These are phyloP conservation scores for Brenthis ino DNA, from an alignment of 2,888 invertebrate genomes.

Conservation along the genomic window DNA sequence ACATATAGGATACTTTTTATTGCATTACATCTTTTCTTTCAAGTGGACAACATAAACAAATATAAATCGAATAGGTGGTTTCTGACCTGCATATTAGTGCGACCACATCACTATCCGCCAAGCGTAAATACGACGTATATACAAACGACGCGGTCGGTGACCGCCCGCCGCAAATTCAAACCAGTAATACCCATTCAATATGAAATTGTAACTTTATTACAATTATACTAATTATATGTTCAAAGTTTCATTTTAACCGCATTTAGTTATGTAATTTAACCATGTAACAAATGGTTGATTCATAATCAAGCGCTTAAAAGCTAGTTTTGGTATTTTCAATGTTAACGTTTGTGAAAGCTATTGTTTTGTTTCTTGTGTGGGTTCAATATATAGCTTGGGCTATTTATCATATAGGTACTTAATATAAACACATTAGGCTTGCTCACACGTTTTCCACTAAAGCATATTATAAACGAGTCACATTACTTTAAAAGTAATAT, in stretches of 20 bases:
- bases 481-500: too few relatives aligned
- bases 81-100: slow-evolving; percentile 34
- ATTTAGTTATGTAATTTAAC: slow-evolving; percentile 9
- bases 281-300: not conserved
- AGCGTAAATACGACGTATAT: slow-evolving; percentile 36
- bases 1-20: too few relatives aligned
- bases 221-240: slow-evolving; percentile 12
- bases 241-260: slow-evolving; percentile 15
- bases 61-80: slow-evolving; percentile 34
- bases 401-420: too few relatives aligned
- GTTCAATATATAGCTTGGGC: too few relatives aligned
- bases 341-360: too few relatives aligned
- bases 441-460: too few relatives aligned
- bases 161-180: slow-evolving; percentile 42
- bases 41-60: not conserved
- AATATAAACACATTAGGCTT: too few relatives aligned
- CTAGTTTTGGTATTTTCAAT: too few relatives aligned
- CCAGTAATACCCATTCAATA: slow-evolving; percentile 21
- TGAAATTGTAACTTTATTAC: slow-evolving; percentile 22
- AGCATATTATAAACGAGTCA: too few relatives aligned
- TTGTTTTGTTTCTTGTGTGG: too few relatives aligned
- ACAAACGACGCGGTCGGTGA: slow-evolving; percentile 43
- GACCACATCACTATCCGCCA: slow-evolving; percentile 39
- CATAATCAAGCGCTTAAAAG: too few relatives aligned
- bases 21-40: too few relatives aligned